phyloP scores from a whole-genome alignment of 1,140 invertebrate genomes.

The Drosophila leontia region DNA sequence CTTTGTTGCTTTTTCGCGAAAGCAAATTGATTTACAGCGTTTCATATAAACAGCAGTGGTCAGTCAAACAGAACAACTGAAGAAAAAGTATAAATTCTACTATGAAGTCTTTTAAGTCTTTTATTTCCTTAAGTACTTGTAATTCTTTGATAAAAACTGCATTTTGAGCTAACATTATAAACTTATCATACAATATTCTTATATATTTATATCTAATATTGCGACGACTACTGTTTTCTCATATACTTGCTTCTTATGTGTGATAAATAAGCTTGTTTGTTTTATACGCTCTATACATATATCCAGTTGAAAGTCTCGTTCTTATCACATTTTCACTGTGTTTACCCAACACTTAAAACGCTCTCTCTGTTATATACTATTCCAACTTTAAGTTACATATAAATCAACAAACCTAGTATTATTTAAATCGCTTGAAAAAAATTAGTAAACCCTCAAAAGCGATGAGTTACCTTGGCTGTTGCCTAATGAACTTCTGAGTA shows the following conservation, averaged over 20 bases:
- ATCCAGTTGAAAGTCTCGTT: slow-evolving; percentile 40
- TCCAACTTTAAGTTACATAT: slow-evolving; percentile 11
- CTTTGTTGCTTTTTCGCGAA: slow-evolving; percentile 19
- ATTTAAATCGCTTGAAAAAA: slow-evolving; percentile 6
- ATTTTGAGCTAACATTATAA: neutral
- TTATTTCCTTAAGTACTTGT: neutral
- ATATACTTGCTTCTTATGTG: slow-evolving; percentile 3
- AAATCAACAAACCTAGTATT: slow-evolving; percentile 10
- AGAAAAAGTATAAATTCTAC: neutral
- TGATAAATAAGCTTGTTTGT: slow-evolving; percentile 36
- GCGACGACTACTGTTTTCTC: slow-evolving; percentile 5
- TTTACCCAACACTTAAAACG: slow-evolving; percentile 33
- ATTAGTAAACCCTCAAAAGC: slow-evolving; percentile 12
- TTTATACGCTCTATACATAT: slow-evolving; percentile 27
- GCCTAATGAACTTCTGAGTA: slow-evolving; percentile 19
- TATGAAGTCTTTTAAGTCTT: neutral
- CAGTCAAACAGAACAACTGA: neutral
- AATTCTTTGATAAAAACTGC: neutral
- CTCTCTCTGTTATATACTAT: slow-evolving; percentile 17
- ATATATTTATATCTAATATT: neutral
- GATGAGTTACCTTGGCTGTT: slow-evolving; percentile 9
- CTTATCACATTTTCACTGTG: slow-evolving; percentile 35
- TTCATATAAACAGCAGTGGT: slow-evolving; percentile 8
- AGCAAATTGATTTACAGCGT: slow-evolving; percentile 21
- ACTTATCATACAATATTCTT: neutral